phyloP scores from a whole-genome alignment of 2,113 vertebrate genomes.

The Stictonetta naevosa region DNA sequence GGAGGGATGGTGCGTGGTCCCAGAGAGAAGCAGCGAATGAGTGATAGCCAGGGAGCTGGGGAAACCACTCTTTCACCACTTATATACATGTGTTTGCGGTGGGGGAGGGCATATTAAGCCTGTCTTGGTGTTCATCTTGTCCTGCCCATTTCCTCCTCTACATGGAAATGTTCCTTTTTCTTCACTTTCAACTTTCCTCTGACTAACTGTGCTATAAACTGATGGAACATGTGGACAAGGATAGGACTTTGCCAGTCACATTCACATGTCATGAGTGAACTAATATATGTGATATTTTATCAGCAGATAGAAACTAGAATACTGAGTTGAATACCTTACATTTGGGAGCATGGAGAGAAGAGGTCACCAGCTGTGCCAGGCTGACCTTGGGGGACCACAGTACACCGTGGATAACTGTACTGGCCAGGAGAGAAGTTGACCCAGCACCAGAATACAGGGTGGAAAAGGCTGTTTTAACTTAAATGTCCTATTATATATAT shows the following conservation, averaged over 20 bases:
- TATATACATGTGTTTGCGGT: neutral
- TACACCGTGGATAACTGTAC: neutral
- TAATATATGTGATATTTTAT: neutral
- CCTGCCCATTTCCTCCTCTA: conserved; percentile 39
- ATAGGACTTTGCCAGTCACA: neutral
- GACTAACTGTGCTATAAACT: neutral
- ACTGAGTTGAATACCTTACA: neutral
- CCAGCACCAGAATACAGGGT: neutral
- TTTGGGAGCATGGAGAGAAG: neutral
- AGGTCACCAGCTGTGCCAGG: neutral
- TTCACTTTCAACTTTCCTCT: conserved; percentile 41
- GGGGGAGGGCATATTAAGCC: neutral
- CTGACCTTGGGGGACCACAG: neutral
- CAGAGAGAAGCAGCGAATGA: neutral
- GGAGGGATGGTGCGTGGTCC: neutral
- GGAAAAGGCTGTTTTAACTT: neutral
- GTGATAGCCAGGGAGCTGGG: neutral
- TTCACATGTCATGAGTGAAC: neutral
- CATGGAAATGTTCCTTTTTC: conserved; percentile 60
- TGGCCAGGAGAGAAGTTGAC: neutral
- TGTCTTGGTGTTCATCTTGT: neutral
- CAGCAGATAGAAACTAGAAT: neutral
- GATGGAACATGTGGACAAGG: neutral
- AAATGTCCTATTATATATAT: neutral
- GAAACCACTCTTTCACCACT: neutral